A percentile compares a stretch with the other conserved stretches of the same genome.
These are phyloP conservation scores for Sebastiscus tertius DNA, from an alignment of 2,797 vertebrate species.

Conservation along the genomic window DNA sequence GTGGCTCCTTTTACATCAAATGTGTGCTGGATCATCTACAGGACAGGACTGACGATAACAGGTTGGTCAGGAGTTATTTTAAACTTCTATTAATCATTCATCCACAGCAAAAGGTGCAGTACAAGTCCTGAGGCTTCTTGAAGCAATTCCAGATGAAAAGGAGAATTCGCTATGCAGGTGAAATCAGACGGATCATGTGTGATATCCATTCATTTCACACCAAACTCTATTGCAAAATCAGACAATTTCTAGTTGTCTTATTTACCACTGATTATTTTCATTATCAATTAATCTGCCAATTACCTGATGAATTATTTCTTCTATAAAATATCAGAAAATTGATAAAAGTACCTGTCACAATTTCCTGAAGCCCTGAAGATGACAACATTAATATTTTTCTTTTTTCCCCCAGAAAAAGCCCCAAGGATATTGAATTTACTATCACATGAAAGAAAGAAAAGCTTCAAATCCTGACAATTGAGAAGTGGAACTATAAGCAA, in stretches of 20 bases:
- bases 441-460: neutral
- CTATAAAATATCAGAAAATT: neutral
- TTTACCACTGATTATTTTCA: neutral
- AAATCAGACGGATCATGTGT: neutral
- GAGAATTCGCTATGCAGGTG: neutral
- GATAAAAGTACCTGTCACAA: neutral
- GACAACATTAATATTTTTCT: neutral
- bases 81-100: constrained; percentile 1
- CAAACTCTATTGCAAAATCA: neutral
- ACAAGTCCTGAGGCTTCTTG: neutral
- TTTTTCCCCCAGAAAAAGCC: neutral
- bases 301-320: neutral
- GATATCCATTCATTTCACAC: neutral
- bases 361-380: neutral
- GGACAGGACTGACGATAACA: neutral
- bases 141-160: neutral
- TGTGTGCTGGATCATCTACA: neutral
- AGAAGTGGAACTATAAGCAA: neutral
- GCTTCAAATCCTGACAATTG: neutral
- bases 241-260: neutral
- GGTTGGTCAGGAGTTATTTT: neutral
- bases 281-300: neutral
- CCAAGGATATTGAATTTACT: neutral
- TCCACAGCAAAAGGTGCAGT: neutral
- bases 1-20: neutral